Percentiles rank a stretch among this genome's conserved stretches.
These are phyloP conservation scores for Rhaphigaster nebulosa DNA, from an alignment of 2,888 invertebrate species.

Conservation along the genomic window DNA sequence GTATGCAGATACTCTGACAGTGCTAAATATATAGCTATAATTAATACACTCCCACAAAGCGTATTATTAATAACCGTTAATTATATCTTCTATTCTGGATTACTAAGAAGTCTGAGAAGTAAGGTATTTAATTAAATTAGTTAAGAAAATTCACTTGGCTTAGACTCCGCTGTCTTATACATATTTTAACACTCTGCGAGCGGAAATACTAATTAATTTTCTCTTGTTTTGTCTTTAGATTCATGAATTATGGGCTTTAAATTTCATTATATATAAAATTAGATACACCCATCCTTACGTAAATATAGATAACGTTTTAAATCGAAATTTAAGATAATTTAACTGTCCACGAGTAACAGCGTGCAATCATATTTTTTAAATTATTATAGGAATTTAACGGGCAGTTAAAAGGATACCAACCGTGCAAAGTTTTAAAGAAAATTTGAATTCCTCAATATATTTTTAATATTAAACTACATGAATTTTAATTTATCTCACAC, in stretches of 20 bases:
- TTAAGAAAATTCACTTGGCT: constrained; percentile 42
- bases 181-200: constrained; percentile 7
- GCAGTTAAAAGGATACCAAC: no score
- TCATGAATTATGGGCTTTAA: constrained; percentile 27
- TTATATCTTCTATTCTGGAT: neutral
- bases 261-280: constrained; percentile 17
- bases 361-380: no score
- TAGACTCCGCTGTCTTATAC: neutral
- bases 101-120: constrained; percentile 5
- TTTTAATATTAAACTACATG: neutral
- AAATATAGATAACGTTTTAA: neutral
- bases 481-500: neutral
- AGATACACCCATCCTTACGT: neutral
- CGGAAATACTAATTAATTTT: constrained; percentile 37
- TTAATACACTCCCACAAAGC: neutral
- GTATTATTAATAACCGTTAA: constrained; percentile 34
- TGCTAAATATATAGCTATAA: neutral
- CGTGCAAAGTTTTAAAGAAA: no score
- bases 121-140: constrained; percentile 39
- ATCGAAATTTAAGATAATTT: no score
- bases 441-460: no score
- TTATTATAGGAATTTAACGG: no score
- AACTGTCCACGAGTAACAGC: no score
- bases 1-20: neutral
- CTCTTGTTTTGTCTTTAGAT: neutral